A percentile compares a stretch with the other conserved stretches of the same genome.
Evolutionary conservation across 1,140 invertebrate genomes (phyloP).

Genomic region (Listronotus oregonensis): DNA sequence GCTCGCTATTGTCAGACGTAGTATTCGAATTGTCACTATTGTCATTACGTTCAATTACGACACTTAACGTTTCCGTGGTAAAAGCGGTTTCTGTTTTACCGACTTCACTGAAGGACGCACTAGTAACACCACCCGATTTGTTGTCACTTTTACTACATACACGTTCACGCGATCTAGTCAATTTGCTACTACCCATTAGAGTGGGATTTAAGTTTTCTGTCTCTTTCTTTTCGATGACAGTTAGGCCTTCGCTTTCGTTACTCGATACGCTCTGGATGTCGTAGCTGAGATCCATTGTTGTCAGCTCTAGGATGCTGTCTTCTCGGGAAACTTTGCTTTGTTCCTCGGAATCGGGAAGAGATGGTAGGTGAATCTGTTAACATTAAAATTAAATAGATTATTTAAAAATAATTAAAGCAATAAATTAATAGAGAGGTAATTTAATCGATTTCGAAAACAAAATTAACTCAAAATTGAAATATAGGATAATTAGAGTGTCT

Average conservation of each 20-base stretch:
- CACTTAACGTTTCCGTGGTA: constrained; percentile 45
- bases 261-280: constrained; percentile 57
- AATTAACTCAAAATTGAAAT: too few species aligned
- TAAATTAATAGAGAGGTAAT: too few species aligned
- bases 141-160: constrained; percentile 27
- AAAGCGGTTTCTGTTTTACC: constrained; percentile 16
- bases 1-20: constrained; percentile 12
- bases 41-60: constrained; percentile 49
- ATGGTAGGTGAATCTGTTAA: constrained; percentile 35
- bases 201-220: not conserved
- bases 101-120: constrained; percentile 2
- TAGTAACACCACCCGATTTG: constrained; percentile 4
- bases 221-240: constrained; percentile 36
- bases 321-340: constrained; percentile 42
- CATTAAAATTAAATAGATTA: too few species aligned
- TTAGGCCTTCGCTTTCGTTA: constrained; percentile 49
- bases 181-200: constrained; percentile 46
- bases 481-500: too few species aligned
- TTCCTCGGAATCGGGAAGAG: constrained; percentile 49
- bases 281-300: constrained; percentile 54
- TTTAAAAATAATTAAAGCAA: too few species aligned
- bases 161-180: constrained; percentile 52
- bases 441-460: too few species aligned
- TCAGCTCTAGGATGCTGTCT: constrained; percentile 55
- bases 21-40: constrained; percentile 36